phyloP scores from a whole-genome alignment of 2,113 vertebrate genomes.

The Anser brachyrhynchus region DNA sequence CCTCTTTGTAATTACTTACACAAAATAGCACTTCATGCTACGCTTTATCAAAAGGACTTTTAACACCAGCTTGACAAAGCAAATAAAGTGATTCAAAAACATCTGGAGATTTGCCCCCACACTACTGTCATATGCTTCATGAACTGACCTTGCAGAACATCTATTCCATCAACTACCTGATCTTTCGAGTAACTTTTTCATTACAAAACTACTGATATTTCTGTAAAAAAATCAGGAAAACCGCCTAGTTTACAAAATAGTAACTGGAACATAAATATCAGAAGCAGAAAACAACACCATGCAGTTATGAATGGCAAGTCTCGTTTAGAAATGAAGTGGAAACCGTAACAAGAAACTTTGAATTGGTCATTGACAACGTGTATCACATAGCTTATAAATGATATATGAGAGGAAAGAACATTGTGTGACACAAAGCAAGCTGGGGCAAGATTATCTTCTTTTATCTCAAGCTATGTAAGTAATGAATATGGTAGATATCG shows the following conservation, averaged over 20 bases:
- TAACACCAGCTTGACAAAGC: background rate
- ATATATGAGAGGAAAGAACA: constrained; percentile 80
- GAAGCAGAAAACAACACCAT: constrained; percentile 16
- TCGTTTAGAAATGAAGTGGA: constrained; percentile 71
- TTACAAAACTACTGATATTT: background rate
- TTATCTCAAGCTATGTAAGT: constrained; percentile 59
- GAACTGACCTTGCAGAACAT: background rate
- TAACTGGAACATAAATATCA: background rate
- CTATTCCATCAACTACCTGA: background rate
- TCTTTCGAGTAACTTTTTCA: background rate
- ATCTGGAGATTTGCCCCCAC: background rate
- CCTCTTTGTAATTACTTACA: background rate
- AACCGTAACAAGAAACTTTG: constrained; percentile 81
- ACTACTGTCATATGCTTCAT: background rate
- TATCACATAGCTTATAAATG: constrained; percentile 82
- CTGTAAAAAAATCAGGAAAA: background rate
- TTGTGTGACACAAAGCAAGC: constrained; percentile 32
- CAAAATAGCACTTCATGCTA: background rate
- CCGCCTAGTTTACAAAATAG: background rate
- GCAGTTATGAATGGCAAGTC: constrained; percentile 7
- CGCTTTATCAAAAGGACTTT: background rate
- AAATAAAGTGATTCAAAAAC: background rate
- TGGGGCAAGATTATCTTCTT: constrained; percentile 47
- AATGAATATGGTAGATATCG: constrained; percentile 48
- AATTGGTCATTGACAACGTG: constrained; percentile 65